Evolutionary conservation across 1,140 invertebrate species (phyloP).

Genomic region (Drosophila orosa): DNA sequence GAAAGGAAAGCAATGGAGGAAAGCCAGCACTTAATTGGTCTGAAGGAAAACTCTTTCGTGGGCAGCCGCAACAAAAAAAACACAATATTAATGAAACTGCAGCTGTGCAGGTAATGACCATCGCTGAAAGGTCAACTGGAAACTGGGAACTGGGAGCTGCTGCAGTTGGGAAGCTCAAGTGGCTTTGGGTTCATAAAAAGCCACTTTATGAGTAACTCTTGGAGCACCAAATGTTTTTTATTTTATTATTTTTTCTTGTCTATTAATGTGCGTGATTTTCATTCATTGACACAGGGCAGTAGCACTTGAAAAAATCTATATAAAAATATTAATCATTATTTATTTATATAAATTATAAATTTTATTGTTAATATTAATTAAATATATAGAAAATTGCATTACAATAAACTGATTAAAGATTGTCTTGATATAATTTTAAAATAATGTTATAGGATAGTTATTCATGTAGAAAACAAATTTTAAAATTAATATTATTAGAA

Average conservation of each 20-base stretch:
- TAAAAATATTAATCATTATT: not conserved
- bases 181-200: slow-evolving; percentile 39
- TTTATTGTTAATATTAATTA: too few species aligned
- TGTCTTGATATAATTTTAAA: too few species aligned
- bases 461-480: too few species aligned
- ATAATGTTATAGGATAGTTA: too few species aligned
- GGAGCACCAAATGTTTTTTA: not conserved
- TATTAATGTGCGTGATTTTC: slow-evolving; percentile 14
- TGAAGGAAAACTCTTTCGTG: slow-evolving; percentile 24
- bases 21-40: slow-evolving; percentile 49
- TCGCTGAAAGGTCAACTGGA: slow-evolving; percentile 52
- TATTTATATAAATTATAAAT: too few species aligned
- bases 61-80: slow-evolving; percentile 22
- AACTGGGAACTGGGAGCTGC: slow-evolving; percentile 7
- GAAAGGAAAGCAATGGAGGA: slow-evolving; percentile 17
- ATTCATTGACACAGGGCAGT: not conserved
- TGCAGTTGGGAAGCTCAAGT: slow-evolving; percentile 19
- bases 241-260: slow-evolving; percentile 1
- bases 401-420: too few species aligned
- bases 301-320: not conserved
- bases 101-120: slow-evolving; percentile 46
- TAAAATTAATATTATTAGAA: too few species aligned
- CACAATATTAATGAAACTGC: slow-evolving; percentile 57
- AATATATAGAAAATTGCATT: too few species aligned
- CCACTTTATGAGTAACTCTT: slow-evolving; percentile 36